These are phyloP conservation scores for Trachelus tabidus DNA, from an alignment of 2,888 invertebrate genomes.

Conservation along the genomic window DNA sequence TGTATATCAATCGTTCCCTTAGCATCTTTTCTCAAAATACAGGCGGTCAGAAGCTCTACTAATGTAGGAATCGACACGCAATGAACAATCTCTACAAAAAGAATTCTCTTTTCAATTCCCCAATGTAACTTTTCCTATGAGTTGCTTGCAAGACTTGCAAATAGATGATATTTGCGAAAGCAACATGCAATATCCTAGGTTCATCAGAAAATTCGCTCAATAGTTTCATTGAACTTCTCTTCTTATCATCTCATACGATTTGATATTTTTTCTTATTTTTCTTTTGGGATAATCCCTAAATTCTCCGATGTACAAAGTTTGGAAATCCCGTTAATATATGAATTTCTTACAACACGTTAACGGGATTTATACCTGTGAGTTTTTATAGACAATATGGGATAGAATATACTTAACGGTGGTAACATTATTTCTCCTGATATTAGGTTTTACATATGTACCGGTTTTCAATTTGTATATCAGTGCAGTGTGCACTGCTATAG, in stretches of 20 bases:
- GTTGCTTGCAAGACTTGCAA: background rate
- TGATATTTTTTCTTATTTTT: background rate
- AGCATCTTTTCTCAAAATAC: background rate
- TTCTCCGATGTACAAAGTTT: conserved; percentile 4
- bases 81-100: background rate
- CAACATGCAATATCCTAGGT: background rate
- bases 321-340: background rate
- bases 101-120: background rate
- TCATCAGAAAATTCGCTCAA: background rate
- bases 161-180: background rate
- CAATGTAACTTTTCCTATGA: background rate
- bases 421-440: conserved; percentile 50
- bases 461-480: conserved; percentile 14
- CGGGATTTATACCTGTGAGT: background rate
- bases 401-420: conserved; percentile 53
- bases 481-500: background rate
- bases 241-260: background rate
- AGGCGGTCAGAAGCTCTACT: background rate
- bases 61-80: background rate
- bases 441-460: conserved; percentile 27
- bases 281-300: background rate
- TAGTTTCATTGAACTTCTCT: background rate
- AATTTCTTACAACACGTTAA: background rate
- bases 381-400: conserved; percentile 53
- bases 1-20: background rate